Conservation (phyloP, 2,113 vertebrate species). For the Turnix velox region DNA sequence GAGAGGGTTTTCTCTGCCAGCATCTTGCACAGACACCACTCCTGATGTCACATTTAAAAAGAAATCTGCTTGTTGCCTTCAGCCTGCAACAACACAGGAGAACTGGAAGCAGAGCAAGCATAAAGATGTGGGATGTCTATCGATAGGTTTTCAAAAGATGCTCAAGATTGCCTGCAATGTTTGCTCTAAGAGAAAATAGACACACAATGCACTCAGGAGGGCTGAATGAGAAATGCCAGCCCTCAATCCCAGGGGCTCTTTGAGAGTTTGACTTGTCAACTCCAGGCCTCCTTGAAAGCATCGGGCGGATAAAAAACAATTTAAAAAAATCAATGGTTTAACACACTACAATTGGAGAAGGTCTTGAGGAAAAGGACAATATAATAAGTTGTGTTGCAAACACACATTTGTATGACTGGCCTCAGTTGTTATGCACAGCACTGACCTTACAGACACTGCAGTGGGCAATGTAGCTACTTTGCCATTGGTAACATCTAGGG, state of each 20-base stretch:
- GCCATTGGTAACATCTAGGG: neutral
- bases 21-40: neutral
- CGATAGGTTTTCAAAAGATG: neutral
- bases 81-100: neutral
- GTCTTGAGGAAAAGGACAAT: neutral
- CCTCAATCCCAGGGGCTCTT: neutral
- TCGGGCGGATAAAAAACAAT: no score
- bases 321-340: no score
- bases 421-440: no score
- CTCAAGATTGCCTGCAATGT: neutral
- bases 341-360: no score
- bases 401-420: neutral
- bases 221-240: neutral
- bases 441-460: neutral
- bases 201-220: neutral
- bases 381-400: neutral
- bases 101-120: neutral
- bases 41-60: neutral
- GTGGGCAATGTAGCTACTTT: fast-evolving
- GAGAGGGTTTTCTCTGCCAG: neutral
- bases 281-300: neutral
- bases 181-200: neutral
- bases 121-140: neutral
- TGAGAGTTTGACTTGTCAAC: neutral
- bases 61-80: neutral